Conservation (phyloP, 2,113 vertebrate genomes). For the Mugil cephalus region DNA sequence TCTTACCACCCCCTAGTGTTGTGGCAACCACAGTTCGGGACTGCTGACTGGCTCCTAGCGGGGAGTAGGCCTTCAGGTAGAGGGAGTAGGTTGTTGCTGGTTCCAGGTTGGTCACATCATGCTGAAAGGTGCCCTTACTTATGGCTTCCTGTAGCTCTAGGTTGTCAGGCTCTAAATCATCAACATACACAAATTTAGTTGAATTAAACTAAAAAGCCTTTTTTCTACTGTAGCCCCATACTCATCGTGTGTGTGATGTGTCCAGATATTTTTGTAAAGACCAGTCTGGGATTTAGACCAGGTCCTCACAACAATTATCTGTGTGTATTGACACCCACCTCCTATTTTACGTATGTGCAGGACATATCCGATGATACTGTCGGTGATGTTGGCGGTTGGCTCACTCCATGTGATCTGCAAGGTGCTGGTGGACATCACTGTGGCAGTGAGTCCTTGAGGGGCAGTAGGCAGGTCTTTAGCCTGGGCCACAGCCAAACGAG, state of each 20-base stretch:
- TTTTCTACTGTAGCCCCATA: no score
- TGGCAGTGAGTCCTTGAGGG: slow-evolving; percentile 61
- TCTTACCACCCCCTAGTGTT: slow-evolving; percentile 81
- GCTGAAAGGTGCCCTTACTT: slow-evolving; percentile 83
- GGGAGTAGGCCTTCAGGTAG: slow-evolving; percentile 82
- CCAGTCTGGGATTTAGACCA: no score
- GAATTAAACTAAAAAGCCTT: background rate
- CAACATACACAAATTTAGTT: slow-evolving; percentile 11
- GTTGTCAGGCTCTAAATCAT: slow-evolving; percentile 79
- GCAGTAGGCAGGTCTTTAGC: slow-evolving; percentile 67
- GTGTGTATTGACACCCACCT: slow-evolving; percentile 56
- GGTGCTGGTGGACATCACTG: slow-evolving; percentile 65
- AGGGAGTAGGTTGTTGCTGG: slow-evolving; percentile 82
- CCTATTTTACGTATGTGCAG: slow-evolving; percentile 82
- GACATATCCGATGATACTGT: slow-evolving; percentile 83
- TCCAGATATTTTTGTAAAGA: no score
- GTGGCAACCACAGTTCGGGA: slow-evolving; percentile 79
- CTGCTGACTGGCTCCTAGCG: slow-evolving; percentile 83
- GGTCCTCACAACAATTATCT: background rate
- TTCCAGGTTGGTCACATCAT: slow-evolving; percentile 81
- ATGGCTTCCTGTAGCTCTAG: slow-evolving; percentile 86
- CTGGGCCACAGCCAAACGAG: slow-evolving; percentile 77
- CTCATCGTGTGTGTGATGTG: background rate
- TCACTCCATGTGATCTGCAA: slow-evolving; percentile 79
- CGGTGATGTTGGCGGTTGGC: slow-evolving; percentile 50